Evolutionary conservation across 2,113 vertebrate genomes (phyloP).

Genomic region (Alosa alosa): DNA sequence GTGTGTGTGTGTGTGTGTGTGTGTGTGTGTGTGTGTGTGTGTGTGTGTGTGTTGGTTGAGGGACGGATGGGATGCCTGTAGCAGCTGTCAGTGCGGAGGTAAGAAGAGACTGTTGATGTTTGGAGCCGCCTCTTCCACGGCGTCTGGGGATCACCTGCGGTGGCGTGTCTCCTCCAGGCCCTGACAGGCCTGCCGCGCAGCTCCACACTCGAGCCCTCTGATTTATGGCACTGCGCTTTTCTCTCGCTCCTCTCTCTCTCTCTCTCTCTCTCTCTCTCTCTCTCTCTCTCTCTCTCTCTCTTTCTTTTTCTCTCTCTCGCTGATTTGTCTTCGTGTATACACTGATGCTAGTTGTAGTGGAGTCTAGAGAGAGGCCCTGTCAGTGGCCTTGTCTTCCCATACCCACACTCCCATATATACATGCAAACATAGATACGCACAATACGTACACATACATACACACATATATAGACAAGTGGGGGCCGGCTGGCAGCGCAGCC

Average conservation of each 20-base stretch:
- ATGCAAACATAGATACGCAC: slow-evolving; percentile 50
- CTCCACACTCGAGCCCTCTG: slow-evolving; percentile 40
- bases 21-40: background rate
- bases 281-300: background rate
- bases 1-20: background rate
- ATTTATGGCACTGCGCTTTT: slow-evolving; percentile 48
- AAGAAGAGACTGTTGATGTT: slow-evolving; percentile 76
- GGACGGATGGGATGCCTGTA: slow-evolving; percentile 32
- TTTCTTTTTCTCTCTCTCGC: background rate
- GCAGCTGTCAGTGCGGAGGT: slow-evolving; percentile 63
- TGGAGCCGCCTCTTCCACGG: slow-evolving; percentile 70
- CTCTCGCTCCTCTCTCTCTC: slow-evolving; percentile 21
- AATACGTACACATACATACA: background rate
- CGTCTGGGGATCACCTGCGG: slow-evolving; percentile 73
- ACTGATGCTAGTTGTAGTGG: background rate
- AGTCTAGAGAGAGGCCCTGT: background rate
- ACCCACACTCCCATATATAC: slow-evolving; percentile 46
- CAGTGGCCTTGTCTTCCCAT: slow-evolving; percentile 29
- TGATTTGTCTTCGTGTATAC: background rate
- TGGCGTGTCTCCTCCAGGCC: slow-evolving; percentile 57
- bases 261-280: background rate
- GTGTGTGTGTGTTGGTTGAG: background rate
- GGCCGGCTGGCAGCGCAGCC: slow-evolving; percentile 54
- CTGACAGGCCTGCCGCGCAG: slow-evolving; percentile 46
- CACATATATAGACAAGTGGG: slow-evolving; percentile 58